A percentile compares a stretch with the other conserved stretches of the same genome.
These are phyloP conservation scores for Kuschelorhynchus macadamiae DNA, from an alignment of 2,888 invertebrate genomes.

Conservation along the genomic window DNA sequence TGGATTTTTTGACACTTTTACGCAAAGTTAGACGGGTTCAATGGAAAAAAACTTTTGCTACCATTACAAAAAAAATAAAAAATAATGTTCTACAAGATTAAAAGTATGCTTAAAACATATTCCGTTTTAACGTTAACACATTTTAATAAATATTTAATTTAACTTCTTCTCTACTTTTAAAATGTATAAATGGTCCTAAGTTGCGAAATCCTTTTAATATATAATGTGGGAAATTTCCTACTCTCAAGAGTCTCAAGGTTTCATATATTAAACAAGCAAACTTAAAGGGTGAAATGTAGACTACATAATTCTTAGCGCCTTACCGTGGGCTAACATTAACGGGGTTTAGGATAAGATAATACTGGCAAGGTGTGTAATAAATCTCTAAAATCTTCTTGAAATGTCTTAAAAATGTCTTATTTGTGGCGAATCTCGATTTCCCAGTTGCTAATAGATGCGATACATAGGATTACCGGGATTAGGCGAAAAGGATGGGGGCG, in stretches of 20 bases:
- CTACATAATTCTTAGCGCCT: conserved; percentile 58
- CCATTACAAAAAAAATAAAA: no score
- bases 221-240: background rate
- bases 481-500: conserved; percentile 50
- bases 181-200: no score
- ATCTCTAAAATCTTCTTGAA: conserved; percentile 58
- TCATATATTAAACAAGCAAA: conserved; percentile 2
- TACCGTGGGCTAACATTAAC: conserved; percentile 56
- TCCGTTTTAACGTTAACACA: no score
- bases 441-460: conserved; percentile 57
- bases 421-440: conserved; percentile 59
- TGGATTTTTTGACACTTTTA: no score
- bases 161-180: no score
- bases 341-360: conserved; percentile 60
- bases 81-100: no score
- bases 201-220: no score
- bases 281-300: conserved; percentile 49
- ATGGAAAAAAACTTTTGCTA: no score
- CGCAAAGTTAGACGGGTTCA: no score
- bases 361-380: conserved; percentile 57
- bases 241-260: no score
- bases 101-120: no score
- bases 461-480: conserved; percentile 61
- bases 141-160: no score
- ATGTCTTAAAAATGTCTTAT: conserved; percentile 59